These are phyloP conservation scores for Falco rusticolus DNA, from an alignment of 2,797 vertebrate species.

Conservation along the genomic window DNA sequence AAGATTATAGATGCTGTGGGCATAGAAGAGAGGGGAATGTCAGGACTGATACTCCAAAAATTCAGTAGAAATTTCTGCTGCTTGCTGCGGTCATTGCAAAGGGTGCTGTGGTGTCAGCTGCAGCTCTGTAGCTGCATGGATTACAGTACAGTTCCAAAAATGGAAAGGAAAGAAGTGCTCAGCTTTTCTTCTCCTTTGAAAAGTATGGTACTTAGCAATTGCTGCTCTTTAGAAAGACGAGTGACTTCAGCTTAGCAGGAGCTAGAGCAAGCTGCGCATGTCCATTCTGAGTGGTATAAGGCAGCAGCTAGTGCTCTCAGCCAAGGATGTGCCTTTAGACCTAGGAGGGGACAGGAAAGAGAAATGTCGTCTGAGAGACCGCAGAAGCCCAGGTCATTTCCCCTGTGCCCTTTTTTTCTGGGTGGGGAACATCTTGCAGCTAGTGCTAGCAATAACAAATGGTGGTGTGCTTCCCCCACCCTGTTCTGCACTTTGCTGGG, in stretches of 20 bases:
- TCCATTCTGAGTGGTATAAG: background rate
- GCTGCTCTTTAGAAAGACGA: conserved; percentile 24
- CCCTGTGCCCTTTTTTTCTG: background rate
- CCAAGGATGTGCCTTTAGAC: background rate
- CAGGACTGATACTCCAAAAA: background rate
- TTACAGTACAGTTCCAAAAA: conserved; percentile 48
- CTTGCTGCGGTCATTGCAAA: background rate
- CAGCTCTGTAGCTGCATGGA: conserved; percentile 11
- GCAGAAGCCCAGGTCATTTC: background rate
- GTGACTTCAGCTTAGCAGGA: conserved; percentile 8
- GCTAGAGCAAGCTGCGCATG: background rate
- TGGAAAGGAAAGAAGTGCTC: conserved; percentile 46
- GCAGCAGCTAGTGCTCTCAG: background rate
- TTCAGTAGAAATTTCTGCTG: conserved; percentile 7
- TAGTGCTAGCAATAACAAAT: background rate
- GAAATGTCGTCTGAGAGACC: background rate
- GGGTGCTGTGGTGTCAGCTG: conserved; percentile 26
- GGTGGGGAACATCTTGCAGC: background rate
- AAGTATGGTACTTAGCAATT: conserved; percentile 21
- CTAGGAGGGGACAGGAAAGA: background rate
- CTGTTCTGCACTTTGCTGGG: background rate
- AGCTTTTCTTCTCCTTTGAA: conserved; percentile 45
- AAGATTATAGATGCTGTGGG: background rate
- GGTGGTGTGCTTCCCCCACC: background rate
- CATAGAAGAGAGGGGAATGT: background rate